Conservation (phyloP, 2,888 invertebrate genomes). For the Apantesis nais region DNA sequence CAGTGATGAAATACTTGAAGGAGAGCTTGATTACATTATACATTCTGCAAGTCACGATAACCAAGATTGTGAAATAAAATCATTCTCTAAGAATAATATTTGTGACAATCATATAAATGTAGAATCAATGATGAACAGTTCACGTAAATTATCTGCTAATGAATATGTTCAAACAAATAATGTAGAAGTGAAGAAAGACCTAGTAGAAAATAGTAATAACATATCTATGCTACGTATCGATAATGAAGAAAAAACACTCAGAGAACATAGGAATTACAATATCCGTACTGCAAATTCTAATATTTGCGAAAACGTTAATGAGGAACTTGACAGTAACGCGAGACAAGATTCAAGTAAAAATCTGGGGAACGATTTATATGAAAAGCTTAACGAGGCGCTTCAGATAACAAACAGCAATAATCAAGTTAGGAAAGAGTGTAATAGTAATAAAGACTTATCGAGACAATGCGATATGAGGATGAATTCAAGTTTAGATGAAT, state of each 20-base stretch:
- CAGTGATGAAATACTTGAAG: slow-evolving; percentile 2
- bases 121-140: background rate
- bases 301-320: background rate
- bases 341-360: background rate
- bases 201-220: background rate
- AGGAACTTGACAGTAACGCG: slow-evolving; percentile 3
- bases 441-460: slow-evolving; percentile 6
- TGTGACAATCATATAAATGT: background rate
- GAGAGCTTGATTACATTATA: slow-evolving; percentile 6
- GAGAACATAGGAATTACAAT: background rate
- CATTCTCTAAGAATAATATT: background rate
- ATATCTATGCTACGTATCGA: background rate
- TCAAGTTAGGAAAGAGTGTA: background rate
- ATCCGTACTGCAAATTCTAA: background rate
- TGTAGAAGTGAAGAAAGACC: background rate
- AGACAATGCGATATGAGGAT: background rate
- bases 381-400: slow-evolving; percentile 3
- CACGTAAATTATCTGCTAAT: background rate
- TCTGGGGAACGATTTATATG: slow-evolving; percentile 4
- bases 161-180: background rate
- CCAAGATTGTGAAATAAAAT: background rate
- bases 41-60: background rate
- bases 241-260: background rate
- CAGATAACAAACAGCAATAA: background rate
- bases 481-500: background rate